Base-by-base conservation (phyloP, 2,797 vertebrate species). In the Setipinna tenuifilis region DNA sequence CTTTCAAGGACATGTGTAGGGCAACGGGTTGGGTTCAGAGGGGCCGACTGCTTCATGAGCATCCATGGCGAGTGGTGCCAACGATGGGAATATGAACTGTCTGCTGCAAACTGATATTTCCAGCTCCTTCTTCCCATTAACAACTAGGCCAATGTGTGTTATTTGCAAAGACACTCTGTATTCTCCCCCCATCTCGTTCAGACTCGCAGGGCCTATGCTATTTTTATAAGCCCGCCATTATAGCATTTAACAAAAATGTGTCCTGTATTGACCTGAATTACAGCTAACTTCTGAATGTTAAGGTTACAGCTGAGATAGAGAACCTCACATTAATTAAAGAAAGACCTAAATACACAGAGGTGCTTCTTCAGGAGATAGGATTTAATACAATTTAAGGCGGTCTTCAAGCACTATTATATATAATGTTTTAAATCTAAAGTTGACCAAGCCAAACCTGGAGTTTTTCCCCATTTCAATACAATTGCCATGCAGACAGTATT, bases 1-100 rank as follows among this genome's bases (percentile, higher is more conserved):
- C 16, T 61, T 78, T 61, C 83, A 87, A 87, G 80, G 86, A 58
- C 86, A 84, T 25, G 82, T 25, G 68, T 82, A 10, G 11, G 41
- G 9, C 25, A 81, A 59, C 23, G 4, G 58, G n/a, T 11, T 21
- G 16, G 71, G 44, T 54, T 84, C 21, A 9, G 5, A 11, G 54
- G 35, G 68, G 35, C 41, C 17, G 82, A 57, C 10, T 9, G 44
- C 62, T 84, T 82, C 80, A 84, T 84, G 61, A 84, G 84, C 19
- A 78, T 82, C 31, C 14, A 83, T 86, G 83, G 19, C 19, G 65
- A 9, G 7, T 61, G 23, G 35, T 87, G 80, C 81, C 59, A 75
- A 84, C 59, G 44, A 82, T 35, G 50, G 81, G 50, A 46, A 46
- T 17, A 44, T 78, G 35, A 44, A 78, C 71, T 21, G 71, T 78